Conservation (phyloP, 2,113 vertebrate genomes). For the Trogon surrucura region DNA sequence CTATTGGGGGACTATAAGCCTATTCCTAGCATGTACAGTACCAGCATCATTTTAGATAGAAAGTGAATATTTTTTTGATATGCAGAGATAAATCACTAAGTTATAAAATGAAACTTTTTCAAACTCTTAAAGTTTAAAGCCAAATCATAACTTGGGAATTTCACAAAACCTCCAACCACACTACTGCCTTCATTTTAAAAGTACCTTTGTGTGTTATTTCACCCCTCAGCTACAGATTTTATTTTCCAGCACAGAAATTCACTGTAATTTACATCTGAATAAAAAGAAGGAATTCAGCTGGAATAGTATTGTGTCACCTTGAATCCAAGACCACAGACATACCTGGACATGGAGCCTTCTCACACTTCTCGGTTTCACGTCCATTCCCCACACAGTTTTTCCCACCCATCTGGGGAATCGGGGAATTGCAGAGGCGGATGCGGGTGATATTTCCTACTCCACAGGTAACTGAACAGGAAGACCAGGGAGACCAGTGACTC, state of each 20-base stretch:
- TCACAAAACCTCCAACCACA: neutral
- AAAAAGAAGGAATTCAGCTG: neutral
- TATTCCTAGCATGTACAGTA: neutral
- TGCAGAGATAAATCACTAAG: neutral
- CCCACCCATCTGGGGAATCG: constrained; percentile 92
- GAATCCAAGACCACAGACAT: constrained; percentile 29
- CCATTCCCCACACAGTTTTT: constrained; percentile 89
- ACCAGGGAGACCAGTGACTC: constrained; percentile 99
- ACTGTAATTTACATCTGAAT: neutral
- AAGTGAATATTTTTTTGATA: neutral
- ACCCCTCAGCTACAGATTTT: neutral
- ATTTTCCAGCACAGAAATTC: neutral
- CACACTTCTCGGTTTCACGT: constrained; percentile 90
- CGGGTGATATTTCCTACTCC: constrained; percentile 92
- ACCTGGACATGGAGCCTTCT: constrained; percentile 90
- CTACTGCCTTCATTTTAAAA: neutral
- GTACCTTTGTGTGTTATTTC: neutral
- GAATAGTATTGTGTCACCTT: neutral
- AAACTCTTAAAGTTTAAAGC: neutral
- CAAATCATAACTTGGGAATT: neutral
- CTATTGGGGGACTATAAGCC: neutral
- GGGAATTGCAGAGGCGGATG: constrained; percentile 96
- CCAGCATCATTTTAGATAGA: neutral
- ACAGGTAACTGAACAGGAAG: constrained; percentile 93
- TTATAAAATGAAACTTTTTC: neutral